phyloP scores from a whole-genome alignment of 2,888 invertebrate genomes.

The Mythimna albipuncta region DNA sequence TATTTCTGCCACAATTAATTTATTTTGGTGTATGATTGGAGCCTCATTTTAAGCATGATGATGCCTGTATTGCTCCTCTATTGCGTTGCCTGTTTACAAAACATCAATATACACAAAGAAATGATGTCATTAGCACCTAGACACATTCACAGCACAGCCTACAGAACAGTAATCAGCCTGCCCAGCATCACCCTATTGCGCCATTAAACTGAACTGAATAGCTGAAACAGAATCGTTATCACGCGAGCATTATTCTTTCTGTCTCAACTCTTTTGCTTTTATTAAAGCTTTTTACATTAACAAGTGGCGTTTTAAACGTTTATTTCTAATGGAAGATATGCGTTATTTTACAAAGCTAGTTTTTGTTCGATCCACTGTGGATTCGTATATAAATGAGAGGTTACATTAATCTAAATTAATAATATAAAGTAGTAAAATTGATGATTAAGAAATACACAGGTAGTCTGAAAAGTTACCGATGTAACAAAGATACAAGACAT shows the following conservation, averaged over 20 bases:
- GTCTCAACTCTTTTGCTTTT: slow-evolving; percentile 60
- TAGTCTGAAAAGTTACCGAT: too few species aligned
- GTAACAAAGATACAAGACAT: too few species aligned
- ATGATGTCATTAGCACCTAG: neutral
- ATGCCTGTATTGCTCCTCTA: too few species aligned
- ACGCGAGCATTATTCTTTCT: slow-evolving; percentile 67
- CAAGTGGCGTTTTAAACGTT: slow-evolving; percentile 40
- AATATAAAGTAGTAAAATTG: too few species aligned
- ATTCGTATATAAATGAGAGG: neutral
- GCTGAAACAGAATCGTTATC: slow-evolving; percentile 66
- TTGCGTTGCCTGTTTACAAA: too few species aligned
- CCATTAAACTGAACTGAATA: slow-evolving; percentile 45
- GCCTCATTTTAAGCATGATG: too few species aligned
- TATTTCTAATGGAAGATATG: slow-evolving; percentile 18
- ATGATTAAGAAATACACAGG: too few species aligned
- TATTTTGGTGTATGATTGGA: too few species aligned
- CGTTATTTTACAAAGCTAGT: neutral
- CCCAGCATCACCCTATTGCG: slow-evolving; percentile 19
- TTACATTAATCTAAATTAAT: too few species aligned
- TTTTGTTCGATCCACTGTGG: neutral
- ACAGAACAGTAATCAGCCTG: slow-evolving; percentile 10
- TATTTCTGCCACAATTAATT: too few species aligned
- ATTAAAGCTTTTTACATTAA: slow-evolving; percentile 61
- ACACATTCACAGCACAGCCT: neutral
- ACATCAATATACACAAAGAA: too few species aligned